Evolutionary conservation across 30 jellyfish, hydroid and myxozoan genomes (phyloP).

Genomic region (Catostylus mosaicus): DNA sequence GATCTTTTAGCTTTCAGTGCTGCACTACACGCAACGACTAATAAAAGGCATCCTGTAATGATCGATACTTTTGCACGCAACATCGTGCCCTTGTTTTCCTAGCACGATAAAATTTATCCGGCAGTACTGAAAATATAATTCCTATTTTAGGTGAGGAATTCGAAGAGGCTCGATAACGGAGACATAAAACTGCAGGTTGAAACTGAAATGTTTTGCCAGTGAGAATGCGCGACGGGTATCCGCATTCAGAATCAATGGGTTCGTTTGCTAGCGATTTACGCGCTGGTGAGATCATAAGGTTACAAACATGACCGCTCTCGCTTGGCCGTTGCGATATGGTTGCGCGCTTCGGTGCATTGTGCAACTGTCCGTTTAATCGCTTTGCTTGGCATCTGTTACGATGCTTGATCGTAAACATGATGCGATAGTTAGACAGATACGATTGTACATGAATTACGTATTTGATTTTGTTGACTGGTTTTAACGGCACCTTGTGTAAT

Average conservation of each 20-base stretch:
- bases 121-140: constrained; percentile 5
- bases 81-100: constrained; percentile 56
- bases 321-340: constrained; percentile 15
- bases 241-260: constrained; percentile 47
- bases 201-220: constrained; percentile 50
- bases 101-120: constrained; percentile 32
- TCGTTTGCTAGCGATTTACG: constrained; percentile 24
- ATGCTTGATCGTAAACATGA: background rate
- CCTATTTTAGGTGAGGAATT: constrained; percentile 4
- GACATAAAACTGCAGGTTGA: constrained; percentile 48
- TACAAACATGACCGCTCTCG: constrained; percentile 54
- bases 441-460: background rate
- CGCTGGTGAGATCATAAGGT: constrained; percentile 62
- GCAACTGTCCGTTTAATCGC: constrained; percentile 63
- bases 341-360: constrained; percentile 51
- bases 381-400: constrained; percentile 16
- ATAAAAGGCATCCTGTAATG: constrained; percentile 32
- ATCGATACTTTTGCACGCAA: constrained; percentile 61
- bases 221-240: constrained; percentile 59
- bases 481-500: too few relatives aligned
- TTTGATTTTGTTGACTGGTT: too few relatives aligned
- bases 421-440: background rate
- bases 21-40: constrained; percentile 49
- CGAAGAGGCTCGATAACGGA: constrained; percentile 28
- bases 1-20: constrained; percentile 56